Conservation (phyloP, 2,797 vertebrate genomes). For the Salmo trutta region DNA sequence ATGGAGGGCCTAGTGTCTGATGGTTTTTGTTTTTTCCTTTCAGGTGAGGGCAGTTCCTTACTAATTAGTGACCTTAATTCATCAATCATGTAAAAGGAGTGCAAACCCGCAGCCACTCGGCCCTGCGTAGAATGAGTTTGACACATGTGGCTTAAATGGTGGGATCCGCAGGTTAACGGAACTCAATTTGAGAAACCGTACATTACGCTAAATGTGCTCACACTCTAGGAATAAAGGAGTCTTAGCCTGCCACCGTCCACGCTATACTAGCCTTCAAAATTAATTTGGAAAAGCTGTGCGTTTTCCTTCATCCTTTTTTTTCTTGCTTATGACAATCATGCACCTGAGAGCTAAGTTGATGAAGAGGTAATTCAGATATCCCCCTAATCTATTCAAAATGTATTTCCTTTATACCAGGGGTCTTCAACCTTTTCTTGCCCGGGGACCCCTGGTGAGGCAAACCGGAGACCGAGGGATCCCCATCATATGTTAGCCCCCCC, state of each 20-base stretch:
- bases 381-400: background rate
- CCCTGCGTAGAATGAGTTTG: no score
- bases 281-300: slow-evolving; percentile 36
- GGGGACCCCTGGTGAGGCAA: no score
- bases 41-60: no score
- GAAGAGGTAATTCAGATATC: slow-evolving; percentile 27
- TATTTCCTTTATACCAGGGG: background rate
- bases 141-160: background rate
- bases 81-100: no score
- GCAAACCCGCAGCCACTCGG: no score
- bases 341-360: slow-evolving; percentile 37
- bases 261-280: slow-evolving; percentile 32
- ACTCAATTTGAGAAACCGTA: slow-evolving; percentile 18
- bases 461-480: no score
- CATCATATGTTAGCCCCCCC: no score
- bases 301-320: slow-evolving; percentile 30
- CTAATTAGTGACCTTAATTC: no score
- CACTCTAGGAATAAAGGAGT: background rate
- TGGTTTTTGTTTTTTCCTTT: no score
- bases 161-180: background rate
- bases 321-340: slow-evolving; percentile 5
- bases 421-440: no score
- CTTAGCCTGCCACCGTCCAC: background rate
- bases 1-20: no score
- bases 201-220: slow-evolving; percentile 8